Evolutionary conservation across 2,113 vertebrate genomes (phyloP).

Genomic region (Otolemur garnettii): DNA sequence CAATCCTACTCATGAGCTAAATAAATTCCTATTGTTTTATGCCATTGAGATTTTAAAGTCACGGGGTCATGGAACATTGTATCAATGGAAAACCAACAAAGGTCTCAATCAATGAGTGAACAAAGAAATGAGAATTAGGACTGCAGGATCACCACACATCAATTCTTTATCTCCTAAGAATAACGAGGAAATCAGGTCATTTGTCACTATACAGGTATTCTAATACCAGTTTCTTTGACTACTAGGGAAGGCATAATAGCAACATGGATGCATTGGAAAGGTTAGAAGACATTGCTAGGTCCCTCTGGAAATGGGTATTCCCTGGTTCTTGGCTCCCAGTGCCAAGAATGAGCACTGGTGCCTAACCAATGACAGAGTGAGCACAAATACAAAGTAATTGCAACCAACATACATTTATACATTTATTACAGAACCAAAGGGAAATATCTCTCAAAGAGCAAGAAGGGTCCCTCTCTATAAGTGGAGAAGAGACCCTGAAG

Average conservation of each 20-base stretch:
- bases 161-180: neutral
- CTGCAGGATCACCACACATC: neutral
- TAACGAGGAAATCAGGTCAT: neutral
- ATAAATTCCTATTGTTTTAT: neutral
- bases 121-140: neutral
- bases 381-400: no score
- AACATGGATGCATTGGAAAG: neutral
- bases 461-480: no score
- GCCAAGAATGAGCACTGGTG: no score
- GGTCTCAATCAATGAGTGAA: neutral
- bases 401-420: no score
- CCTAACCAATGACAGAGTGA: no score
- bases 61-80: neutral
- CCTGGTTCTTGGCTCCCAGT: no score
- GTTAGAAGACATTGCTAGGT: neutral
- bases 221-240: neutral
- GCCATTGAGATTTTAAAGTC: neutral
- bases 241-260: neutral
- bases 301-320: no score
- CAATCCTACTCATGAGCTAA: neutral
- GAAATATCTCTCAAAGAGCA: no score
- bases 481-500: no score
- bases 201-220: neutral
- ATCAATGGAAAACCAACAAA: slow-evolving; percentile 13
- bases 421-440: no score